Evolutionary conservation across 2,113 vertebrate genomes (phyloP).

Genomic region (Saimiri boliviensis): DNA sequence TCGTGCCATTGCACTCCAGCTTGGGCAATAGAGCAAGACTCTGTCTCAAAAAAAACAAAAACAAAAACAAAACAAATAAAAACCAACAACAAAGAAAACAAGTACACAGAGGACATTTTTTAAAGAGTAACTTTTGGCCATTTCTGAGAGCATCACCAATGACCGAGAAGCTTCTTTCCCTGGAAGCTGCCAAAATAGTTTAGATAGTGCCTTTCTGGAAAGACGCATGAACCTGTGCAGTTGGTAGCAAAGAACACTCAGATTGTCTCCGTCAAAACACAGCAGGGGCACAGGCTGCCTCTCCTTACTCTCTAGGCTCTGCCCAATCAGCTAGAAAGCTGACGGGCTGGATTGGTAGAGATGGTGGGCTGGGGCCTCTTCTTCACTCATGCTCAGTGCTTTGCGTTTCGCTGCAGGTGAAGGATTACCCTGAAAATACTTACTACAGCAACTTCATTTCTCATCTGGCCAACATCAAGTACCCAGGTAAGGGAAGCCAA

Average conservation of each 20-base stretch:
- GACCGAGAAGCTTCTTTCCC: not conserved
- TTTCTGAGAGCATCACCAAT: not conserved
- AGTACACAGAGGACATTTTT: not conserved
- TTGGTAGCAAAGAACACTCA: not conserved
- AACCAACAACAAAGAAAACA: too few relatives aligned
- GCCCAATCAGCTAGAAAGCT: not conserved
- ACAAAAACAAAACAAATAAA: too few relatives aligned
- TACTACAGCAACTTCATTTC: constrained; percentile 93
- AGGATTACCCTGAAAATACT: constrained; percentile 89
- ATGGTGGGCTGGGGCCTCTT: not conserved
- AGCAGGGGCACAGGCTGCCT: rapidly evolving
- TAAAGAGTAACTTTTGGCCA: not conserved
- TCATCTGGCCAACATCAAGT: constrained; percentile 87
- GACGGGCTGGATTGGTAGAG: rapidly evolving
- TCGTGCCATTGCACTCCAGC: too few relatives aligned
- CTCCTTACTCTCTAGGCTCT: not conserved
- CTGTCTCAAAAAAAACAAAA: too few relatives aligned
- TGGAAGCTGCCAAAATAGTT: not conserved
- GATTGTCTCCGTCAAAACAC: rapidly evolving
- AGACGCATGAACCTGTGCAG: not conserved
- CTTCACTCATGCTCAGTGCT: rapidly evolving
- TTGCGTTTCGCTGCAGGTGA: constrained; percentile 82
- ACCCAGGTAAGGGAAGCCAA: constrained; percentile 84
- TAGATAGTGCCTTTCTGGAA: not conserved
- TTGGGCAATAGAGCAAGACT: too few relatives aligned